Evolutionary conservation across 2,888 invertebrate genomes (phyloP).

Genomic region (Macaria notata): DNA sequence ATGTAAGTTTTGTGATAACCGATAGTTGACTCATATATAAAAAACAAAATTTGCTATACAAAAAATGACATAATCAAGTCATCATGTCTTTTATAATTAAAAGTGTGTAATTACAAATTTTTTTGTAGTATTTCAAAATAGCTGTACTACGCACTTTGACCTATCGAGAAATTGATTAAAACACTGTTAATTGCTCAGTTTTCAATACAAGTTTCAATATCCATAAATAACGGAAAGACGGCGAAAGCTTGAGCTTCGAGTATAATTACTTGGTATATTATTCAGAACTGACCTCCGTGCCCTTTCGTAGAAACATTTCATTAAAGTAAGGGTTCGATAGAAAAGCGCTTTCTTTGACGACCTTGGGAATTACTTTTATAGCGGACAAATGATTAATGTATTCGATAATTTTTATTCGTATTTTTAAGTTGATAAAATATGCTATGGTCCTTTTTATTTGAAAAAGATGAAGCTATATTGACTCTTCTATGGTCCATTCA

Average conservation of each 20-base stretch:
- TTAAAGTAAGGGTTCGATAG: background rate
- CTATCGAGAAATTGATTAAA: conserved; percentile 1
- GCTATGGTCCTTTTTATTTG: too few relatives aligned
- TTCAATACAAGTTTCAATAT: background rate
- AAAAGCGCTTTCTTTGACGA: background rate
- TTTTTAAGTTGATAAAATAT: too few relatives aligned
- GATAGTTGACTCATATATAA: background rate
- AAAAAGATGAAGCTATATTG: too few relatives aligned
- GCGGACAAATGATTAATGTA: too few relatives aligned
- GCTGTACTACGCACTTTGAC: background rate
- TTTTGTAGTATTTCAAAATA: too few relatives aligned
- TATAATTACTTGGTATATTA: conserved; percentile 2
- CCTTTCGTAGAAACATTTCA: background rate
- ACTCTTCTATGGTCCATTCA: too few relatives aligned
- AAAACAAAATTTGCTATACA: too few relatives aligned
- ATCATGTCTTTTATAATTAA: too few relatives aligned
- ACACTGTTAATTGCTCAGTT: background rate
- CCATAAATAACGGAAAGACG: conserved; percentile 7
- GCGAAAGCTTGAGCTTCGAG: background rate
- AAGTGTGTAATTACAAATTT: too few relatives aligned
- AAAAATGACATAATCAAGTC: too few relatives aligned
- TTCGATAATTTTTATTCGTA: too few relatives aligned
- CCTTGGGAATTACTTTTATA: too few relatives aligned
- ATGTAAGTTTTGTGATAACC: conserved; percentile 22
- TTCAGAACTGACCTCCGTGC: background rate